Base-by-base conservation (phyloP, 2,888 invertebrate species). In the Gisinianus flammeolus region DNA sequence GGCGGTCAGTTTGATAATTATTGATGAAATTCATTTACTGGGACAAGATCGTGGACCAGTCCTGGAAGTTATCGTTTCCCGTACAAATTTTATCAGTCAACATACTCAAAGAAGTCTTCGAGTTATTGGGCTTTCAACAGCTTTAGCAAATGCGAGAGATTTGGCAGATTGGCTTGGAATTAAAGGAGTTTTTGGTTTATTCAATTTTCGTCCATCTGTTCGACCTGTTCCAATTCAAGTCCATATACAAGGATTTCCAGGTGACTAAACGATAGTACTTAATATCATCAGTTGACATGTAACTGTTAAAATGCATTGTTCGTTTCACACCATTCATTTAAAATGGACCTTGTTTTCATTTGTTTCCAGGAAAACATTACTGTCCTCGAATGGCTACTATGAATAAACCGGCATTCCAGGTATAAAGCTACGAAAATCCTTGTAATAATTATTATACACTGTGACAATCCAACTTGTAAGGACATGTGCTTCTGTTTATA, bases 361-460 rank as follows among this genome's bases (percentile, higher is more conserved):
- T 44, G 0, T 99, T 96, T 87, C 94, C 97, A 0, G 99, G 97
- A 3, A 95, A 98, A 83, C 97, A 99, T 87, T 99, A 99, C 88
- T 99, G 99, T 86, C 99, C 99, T 0, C 91, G 99, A 69, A 99
- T 99, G 99, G 93, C 97, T 81, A 94, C 97, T 0, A 99, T 99
- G 99, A 99, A 99, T 88, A 94, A 97, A 85, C 98, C 99, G 0
- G 93, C 96, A 0, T 99, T 94, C 89, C 95, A 96, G 87, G 96
- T 89, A 89, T 6, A 6, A 30, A 54, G 12, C 2, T 64, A 64
- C 2, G 62, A 24, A 5, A 5, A 44, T 44, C 8, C 44, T 10
- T 44, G 44, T 44, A 44, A 44, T 58, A 58, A 12, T 5, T 64
- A 3, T 24, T 12, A 8, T 26, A n/a, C n/a, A n/a, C n/a, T n/a